Conservation (phyloP, 1,140 invertebrate species). For the Ectropis grisescens region DNA sequence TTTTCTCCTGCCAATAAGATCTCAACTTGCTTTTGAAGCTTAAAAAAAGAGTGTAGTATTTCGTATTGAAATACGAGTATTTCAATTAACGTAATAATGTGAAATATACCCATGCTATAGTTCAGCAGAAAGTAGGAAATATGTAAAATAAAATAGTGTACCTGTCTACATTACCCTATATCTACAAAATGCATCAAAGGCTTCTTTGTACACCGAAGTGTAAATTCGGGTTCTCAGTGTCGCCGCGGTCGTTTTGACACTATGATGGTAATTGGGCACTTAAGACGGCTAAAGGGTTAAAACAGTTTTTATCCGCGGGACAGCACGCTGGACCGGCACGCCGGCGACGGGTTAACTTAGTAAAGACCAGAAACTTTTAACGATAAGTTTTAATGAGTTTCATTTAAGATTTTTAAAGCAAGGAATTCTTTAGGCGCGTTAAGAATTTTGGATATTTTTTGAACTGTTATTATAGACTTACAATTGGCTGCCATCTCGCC, state of each 20-base stretch:
- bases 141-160: neutral
- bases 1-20: too few species aligned
- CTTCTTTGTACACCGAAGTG: constrained; percentile 45
- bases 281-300: constrained; percentile 42
- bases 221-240: constrained; percentile 56
- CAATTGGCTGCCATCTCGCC: too few species aligned
- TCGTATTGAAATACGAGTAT: neutral
- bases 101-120: neutral
- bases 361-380: too few species aligned
- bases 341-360: too few species aligned
- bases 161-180: constrained; percentile 2
- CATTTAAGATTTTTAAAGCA: too few species aligned
- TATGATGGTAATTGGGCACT: constrained; percentile 60
- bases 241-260: constrained; percentile 61
- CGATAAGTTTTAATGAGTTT: too few species aligned
- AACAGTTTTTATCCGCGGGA: constrained; percentile 52
- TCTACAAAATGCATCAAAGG: constrained; percentile 41
- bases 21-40: too few species aligned
- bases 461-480: too few species aligned
- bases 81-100: neutral
- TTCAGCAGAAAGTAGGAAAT: neutral
- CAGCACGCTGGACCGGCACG: constrained; percentile 34
- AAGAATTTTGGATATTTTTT: too few species aligned
- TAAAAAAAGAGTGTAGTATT: too few species aligned
- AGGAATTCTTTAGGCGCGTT: too few species aligned